Conservation (phyloP, 2,888 invertebrate genomes). For the Amphipoea lucens region DNA sequence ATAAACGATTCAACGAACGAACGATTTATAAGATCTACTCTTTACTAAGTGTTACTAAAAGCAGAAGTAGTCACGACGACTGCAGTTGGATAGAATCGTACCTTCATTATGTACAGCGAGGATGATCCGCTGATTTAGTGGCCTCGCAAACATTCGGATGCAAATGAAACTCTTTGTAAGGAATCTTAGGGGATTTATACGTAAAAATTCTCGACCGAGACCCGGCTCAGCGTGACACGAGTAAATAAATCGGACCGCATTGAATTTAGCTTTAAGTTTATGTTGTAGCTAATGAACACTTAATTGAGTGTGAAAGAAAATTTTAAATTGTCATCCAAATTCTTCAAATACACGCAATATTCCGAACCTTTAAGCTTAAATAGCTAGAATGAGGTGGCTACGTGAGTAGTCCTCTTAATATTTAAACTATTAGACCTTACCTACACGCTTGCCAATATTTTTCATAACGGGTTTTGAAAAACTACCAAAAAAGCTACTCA, state of each 20-base stretch:
- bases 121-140: slow-evolving; percentile 60
- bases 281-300: slow-evolving; percentile 12
- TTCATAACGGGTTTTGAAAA: background rate
- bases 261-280: slow-evolving; percentile 64
- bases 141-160: slow-evolving; percentile 78
- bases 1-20: background rate
- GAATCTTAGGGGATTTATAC: slow-evolving; percentile 88
- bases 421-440: background rate
- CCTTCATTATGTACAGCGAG: slow-evolving; percentile 48
- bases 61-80: slow-evolving; percentile 28
- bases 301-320: slow-evolving; percentile 22
- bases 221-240: slow-evolving; percentile 76
- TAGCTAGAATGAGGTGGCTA: too few species aligned
- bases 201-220: slow-evolving; percentile 82
- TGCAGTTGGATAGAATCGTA: slow-evolving; percentile 36
- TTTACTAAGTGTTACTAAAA: slow-evolving; percentile 39
- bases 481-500: background rate
- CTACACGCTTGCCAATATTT: background rate
- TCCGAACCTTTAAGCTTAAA: background rate
- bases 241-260: slow-evolving; percentile 81
- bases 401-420: background rate
- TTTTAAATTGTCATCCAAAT: background rate
- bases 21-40: background rate
- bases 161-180: slow-evolving; percentile 88
- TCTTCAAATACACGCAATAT: background rate